A percentile compares a stretch with the other conserved stretches of the same genome.
These are phyloP conservation scores for Euthynnus affinis DNA, from an alignment of 2,797 vertebrate species.

Conservation along the genomic window DNA sequence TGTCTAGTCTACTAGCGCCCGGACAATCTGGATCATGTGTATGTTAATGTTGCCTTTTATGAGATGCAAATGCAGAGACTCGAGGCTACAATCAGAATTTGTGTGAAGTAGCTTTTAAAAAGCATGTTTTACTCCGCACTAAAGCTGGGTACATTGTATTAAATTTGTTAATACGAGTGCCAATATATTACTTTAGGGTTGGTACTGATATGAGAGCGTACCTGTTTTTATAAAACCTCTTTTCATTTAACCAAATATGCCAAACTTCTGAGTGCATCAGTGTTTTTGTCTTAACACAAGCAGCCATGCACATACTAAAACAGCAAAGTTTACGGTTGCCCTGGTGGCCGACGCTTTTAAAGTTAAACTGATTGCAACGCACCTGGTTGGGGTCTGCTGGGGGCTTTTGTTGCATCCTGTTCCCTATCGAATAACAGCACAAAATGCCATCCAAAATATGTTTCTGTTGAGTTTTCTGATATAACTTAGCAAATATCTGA, in stretches of 20 bases:
- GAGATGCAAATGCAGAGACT: constrained; percentile 26
- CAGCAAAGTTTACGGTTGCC: neutral
- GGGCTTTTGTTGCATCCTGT: neutral
- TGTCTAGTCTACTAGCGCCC: constrained; percentile 27
- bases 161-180: neutral
- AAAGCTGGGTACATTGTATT: neutral
- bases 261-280: neutral
- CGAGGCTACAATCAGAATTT: constrained; percentile 5
- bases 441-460: too few relatives aligned
- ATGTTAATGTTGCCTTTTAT: constrained; percentile 36
- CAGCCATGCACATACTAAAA: neutral
- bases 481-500: too few relatives aligned
- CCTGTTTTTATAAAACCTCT: neutral
- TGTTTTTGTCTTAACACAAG: constrained; percentile 6
- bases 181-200: neutral
- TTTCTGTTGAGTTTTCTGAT: neutral
- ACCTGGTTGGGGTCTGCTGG: neutral
- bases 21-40: constrained; percentile 43
- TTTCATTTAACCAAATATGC: neutral
- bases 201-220: neutral
- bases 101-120: constrained; percentile 27
- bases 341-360: neutral
- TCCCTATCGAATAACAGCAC: neutral
- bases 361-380: neutral
- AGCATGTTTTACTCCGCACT: neutral